phyloP scores from a whole-genome alignment of 2,113 vertebrate species.

The Nycticorax nycticorax region DNA sequence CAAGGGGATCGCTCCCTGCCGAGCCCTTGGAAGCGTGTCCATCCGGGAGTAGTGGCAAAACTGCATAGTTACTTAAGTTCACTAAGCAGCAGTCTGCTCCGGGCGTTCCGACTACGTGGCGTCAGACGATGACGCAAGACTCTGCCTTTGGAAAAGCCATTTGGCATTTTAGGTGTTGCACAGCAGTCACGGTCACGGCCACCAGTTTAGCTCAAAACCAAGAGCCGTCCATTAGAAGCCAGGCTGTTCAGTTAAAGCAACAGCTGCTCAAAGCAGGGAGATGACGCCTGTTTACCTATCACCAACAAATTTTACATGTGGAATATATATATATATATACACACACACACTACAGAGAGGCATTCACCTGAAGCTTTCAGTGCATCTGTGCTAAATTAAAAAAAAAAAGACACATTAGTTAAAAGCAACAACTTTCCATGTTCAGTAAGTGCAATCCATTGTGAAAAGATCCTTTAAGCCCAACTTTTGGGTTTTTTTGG shows the following conservation, averaged over 20 bases:
- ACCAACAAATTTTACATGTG: neutral
- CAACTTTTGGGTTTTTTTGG: neutral
- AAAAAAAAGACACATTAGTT: neutral
- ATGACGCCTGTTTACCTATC: neutral
- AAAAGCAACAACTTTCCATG: neutral
- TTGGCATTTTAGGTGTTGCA: neutral
- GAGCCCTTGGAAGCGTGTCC: neutral
- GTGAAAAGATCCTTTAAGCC: neutral
- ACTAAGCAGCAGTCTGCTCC: neutral
- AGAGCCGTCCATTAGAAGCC: neutral
- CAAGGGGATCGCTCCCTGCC: too few relatives aligned
- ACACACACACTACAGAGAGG: neutral
- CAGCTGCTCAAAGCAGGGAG: neutral
- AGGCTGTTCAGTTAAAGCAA: neutral
- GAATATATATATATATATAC: neutral
- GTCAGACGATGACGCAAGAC: neutral
- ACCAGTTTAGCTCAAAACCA: neutral
- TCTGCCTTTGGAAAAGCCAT: neutral
- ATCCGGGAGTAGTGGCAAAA: neutral
- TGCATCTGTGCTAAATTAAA: neutral
- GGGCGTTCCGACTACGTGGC: accelerated
- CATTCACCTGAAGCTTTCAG: neutral
- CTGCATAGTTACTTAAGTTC: neutral
- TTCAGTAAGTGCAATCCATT: neutral
- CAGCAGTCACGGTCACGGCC: accelerated